Evolutionary conservation across 2,797 vertebrate genomes (phyloP), one percentile per base, ranked within the genome.

Genomic region (Rhadinocentrus ornatus): DNA sequence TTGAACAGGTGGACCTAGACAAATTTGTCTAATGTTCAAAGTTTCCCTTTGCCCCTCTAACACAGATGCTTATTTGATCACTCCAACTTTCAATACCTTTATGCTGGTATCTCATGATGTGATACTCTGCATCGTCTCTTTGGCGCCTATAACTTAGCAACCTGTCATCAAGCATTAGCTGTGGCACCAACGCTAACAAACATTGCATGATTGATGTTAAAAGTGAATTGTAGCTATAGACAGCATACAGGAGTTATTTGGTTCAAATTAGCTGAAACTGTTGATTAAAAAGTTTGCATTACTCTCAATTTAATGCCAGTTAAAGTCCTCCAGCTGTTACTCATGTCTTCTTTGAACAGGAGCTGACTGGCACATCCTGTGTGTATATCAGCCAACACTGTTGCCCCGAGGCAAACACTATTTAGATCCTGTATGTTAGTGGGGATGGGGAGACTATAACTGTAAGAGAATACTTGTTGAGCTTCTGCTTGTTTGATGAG

Each of bases 91-190:
- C 29, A 29, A 29, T 29, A n/a, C n/a, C 29, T 29, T 0, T 29
- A 5, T 29, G 29, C 29, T 2, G 29, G 29, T 29, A 29, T 29
- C 29, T 29, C 29, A 29, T 29, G 29, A 29, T 29, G 3, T 29
- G 29, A 5, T 29, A 29, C 5, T 29, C 29, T 29, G 29, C 32
- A 34, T 34, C 6, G 9, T 34, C 5, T 34, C 13, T 59, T 74
- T 52, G 22, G 48, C 73, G 24, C 18, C 46, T 69, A 65, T 71
- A 62, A 69, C 65, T 29, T 57, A 63, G 62, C 66, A 83, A 79
- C 68, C 48, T 26, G 34, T 62, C 48, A 67, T 22, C 37, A 34
- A 4, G 15, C 32, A 52, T 78, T 46, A 34, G 63, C 2, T 10
- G 11, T 57, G 16, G 46, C 26, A 24, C 35, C 31, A 32, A 66